Evolutionary conservation across 2,888 invertebrate genomes (phyloP).

Genomic region (Ennomos erosarius): DNA sequence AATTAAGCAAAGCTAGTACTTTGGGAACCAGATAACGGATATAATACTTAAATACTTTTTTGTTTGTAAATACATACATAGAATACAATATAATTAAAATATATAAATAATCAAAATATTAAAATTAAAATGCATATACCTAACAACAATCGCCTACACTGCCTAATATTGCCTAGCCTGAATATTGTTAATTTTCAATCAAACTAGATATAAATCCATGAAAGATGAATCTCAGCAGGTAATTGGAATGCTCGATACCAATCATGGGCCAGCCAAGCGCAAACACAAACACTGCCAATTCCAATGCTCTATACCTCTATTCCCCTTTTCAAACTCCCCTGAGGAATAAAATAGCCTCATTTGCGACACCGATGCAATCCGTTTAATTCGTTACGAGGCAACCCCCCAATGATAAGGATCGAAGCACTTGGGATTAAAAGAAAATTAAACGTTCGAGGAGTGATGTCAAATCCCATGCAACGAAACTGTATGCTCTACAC

Average conservation of each 20-base stretch:
- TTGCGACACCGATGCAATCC: constrained; percentile 83
- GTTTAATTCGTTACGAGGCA: constrained; percentile 80
- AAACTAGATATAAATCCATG: constrained; percentile 8
- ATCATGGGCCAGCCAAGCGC: constrained; percentile 56
- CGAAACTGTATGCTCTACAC: constrained; percentile 34
- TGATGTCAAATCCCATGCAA: constrained; percentile 73
- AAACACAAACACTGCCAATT: constrained; percentile 62
- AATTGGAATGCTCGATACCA: constrained; percentile 47
- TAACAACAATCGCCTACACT: no score
- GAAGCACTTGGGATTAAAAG: constrained; percentile 82
- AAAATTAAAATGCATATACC: no score
- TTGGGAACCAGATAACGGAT: no score
- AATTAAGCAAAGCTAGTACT: no score
- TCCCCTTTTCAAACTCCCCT: constrained; percentile 64
- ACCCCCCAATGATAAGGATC: constrained; percentile 79
- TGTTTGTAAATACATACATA: no score
- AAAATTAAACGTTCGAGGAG: constrained; percentile 80
- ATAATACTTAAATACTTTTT: no score
- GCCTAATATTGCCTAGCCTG: no score
- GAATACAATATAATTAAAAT: no score
- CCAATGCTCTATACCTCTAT: constrained; percentile 41
- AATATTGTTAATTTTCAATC: background rate
- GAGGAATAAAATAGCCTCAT: constrained; percentile 82
- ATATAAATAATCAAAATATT: no score
- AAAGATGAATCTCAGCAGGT: constrained; percentile 22